Base-by-base conservation (phyloP, 2,113 vertebrate genomes). In the Syrrhaptes paradoxus region DNA sequence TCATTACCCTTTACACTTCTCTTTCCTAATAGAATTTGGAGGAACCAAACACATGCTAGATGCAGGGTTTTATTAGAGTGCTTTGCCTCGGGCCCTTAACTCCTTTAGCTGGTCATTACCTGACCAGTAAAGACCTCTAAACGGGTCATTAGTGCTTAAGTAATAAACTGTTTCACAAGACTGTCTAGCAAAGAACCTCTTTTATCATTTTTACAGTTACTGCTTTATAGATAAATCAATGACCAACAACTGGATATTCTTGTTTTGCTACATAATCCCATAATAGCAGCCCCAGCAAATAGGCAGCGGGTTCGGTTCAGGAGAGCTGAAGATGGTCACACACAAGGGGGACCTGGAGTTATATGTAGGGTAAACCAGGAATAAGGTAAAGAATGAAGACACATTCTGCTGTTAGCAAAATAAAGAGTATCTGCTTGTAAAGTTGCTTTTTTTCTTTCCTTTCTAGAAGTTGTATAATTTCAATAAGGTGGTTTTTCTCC, bases 121-220 rank as follows among this genome's bases (percentile, higher is more conserved):
- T 97, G 96, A 95, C 91, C 97, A 95, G 95, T 97, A 97, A 97
- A 96, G 96, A 97, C 97, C 97, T 97, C 95, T 96, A 94, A 97
- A 96, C 79, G 89, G 95, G 85, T 96, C 97, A 97, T 97, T 97
- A 97, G 97, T 96, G 92, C 92, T 96, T 96, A 96, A 97, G 95
- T 96, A 97, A 97, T 97, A 96, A 97, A 97, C 96, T 97, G 82
- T 94, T 96, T 93, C 95, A 90, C 89, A 96, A 87, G 92, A 88
- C 92, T 96, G 83, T 94, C 96, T 93, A 83, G 92, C 91, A 59
- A 46, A 95, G 93, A 92, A 78, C 71, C 90, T 87, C 93, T 93
- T 96, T 80, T 93, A 67, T 97, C 95, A 97, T 93, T 96, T 97
- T 97, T 97, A 97, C 95, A 93, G 96, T 97, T 95, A 80, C 94